Evolutionary conservation across 2,888 invertebrate genomes (phyloP), one percentile per base, ranked within the genome.

Genomic region (Alviniconcha strummeri): DNA sequence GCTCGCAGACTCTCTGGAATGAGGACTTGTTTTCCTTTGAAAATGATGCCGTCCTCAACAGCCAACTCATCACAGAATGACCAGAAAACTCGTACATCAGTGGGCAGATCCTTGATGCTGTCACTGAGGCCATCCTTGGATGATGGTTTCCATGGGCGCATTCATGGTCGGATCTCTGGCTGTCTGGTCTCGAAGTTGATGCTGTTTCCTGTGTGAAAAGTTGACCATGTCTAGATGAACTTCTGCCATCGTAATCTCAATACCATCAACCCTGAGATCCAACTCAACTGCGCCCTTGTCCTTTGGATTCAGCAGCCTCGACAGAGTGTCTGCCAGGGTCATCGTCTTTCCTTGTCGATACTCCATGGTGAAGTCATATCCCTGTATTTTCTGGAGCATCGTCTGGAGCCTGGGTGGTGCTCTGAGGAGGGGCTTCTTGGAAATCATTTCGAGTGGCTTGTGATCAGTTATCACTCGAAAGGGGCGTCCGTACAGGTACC

Each of bases 291-390:
- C 36, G 8, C 57, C 78, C 9, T 17, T 69, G 19, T 85, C 76
- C 19, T 54, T 56, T n/a, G 83, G 72, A n/a, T 81, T 85, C 0
- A 86, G 85, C n/a, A 86, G 60, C 78, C 84, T 67, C 6, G 85
- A 84, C 19, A 88, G 74, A 8, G 81, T 81, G 80, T 88, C 87
- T 52, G 86, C 84, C 13, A 87, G 17, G 17, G 74, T 74, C 84
- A 86, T 84, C 13, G 85, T 82, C 8, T 77, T 84, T 0, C 86
- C 86, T 71, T 86, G 86, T 17, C 55, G 69, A 64, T 86, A 85
- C 52, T 74, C 52, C 1, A 88, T 11, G 0, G 54, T 36, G 57
- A 84, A 83, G 71, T 88, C 84, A 60, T 87, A 88, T 13, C 83
- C 84, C 67, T 87, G 85, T 15, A 88, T n/a, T 52, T 82, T 75